Percentiles rank a stretch among this genome's conserved stretches.
These are phyloP conservation scores for Xenopus borealis DNA, from an alignment of 2,113 vertebrate species.

Conservation along the genomic window DNA sequence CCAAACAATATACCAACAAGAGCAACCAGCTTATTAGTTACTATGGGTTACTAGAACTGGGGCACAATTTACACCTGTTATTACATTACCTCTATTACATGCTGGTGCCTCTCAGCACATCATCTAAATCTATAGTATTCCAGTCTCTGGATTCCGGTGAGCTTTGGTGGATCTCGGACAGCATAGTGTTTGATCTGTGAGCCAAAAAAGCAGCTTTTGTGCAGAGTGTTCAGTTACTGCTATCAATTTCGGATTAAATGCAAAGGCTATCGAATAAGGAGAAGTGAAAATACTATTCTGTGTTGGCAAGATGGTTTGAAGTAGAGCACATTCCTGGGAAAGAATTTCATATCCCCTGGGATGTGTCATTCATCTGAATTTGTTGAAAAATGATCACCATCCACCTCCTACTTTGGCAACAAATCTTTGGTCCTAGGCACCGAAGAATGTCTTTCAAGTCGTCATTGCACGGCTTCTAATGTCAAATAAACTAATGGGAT, in stretches of 20 bases:
- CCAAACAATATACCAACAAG: too few relatives aligned
- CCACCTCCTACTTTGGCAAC: neutral
- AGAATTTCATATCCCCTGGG: conserved; percentile 5
- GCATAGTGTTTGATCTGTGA: neutral
- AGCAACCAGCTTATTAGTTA: too few relatives aligned
- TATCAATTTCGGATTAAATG: conserved; percentile 10
- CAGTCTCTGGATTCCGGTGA: too few relatives aligned
- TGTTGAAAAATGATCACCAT: conserved; percentile 6
- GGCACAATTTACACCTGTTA: too few relatives aligned
- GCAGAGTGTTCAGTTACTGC: conserved; percentile 8
- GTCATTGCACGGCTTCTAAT: neutral
- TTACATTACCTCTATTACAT: too few relatives aligned
- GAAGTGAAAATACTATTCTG: neutral
- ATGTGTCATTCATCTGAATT: conserved; percentile 7
- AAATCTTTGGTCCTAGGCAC: neutral
- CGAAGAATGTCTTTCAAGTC: conserved; percentile 8
- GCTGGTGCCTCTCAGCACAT: too few relatives aligned
- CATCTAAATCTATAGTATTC: too few relatives aligned
- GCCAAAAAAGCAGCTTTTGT: conserved; percentile 19
- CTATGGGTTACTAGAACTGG: too few relatives aligned
- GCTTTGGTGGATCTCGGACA: neutral
- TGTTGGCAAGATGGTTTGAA: conserved; percentile 5
- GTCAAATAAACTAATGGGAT: conserved; percentile 4
- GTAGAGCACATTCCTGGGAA: conserved; percentile 16
- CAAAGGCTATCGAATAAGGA: neutral